Evolutionary conservation across 2,888 invertebrate species (phyloP).

Genomic region (Lucinisca nassula): DNA sequence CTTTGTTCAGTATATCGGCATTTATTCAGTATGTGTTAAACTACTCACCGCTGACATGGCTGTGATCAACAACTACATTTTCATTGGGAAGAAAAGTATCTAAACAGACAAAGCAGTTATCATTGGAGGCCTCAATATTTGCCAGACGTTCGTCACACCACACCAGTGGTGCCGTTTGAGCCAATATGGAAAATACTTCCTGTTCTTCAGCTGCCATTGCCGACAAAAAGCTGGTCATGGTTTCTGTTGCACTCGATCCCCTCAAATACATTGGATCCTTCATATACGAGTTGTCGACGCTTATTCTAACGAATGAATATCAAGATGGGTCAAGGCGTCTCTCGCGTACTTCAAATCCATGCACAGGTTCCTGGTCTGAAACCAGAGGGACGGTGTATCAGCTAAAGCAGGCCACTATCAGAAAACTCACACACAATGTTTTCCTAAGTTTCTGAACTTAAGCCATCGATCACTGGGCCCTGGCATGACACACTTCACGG

Average conservation of each 20-base stretch:
- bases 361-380: not conserved
- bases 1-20: too few species aligned
- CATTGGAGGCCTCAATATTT: conserved; percentile 16
- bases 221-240: conserved; percentile 2
- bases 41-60: too few species aligned
- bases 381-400: not conserved
- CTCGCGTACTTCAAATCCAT: conserved; percentile 1
- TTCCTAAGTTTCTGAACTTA: conserved; percentile 12
- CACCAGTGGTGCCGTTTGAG: not conserved
- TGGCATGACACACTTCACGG: conserved; percentile 14
- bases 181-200: not conserved
- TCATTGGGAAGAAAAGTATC: conserved; percentile 5
- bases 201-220: conserved; percentile 3
- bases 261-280: not conserved
- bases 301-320: not conserved
- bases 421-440: conserved; percentile 10
- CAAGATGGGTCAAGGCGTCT: not conserved
- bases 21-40: too few species aligned
- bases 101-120: not conserved
- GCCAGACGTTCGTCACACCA: conserved; percentile 10
- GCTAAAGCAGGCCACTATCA: conserved; percentile 12
- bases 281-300: not conserved
- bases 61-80: not conserved
- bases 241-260: not conserved
- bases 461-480: not conserved